Base-by-base conservation (phyloP, 1,140 invertebrate species). In the Drosophila lowei region DNA sequence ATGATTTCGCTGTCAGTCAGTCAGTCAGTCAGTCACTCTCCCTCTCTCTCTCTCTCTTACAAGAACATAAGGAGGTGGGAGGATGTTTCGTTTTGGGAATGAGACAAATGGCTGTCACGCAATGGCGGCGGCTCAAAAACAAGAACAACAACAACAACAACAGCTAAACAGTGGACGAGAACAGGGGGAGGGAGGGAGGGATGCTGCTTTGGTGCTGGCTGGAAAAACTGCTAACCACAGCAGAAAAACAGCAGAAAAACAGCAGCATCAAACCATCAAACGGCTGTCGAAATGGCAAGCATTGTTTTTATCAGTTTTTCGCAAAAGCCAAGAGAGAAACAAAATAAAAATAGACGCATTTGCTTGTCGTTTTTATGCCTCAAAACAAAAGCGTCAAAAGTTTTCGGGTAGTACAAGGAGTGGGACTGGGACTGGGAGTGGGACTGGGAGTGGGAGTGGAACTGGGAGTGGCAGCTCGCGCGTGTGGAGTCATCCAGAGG, bases 1-100 rank as follows among this genome's bases (percentile, higher is more conserved):
- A 77, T 77, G 73, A 76, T 77, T 77, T 77, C 53, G 72, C 72
- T 77, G 74, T 77, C 73, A 75, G 61, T 67, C 72, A 74, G 72
- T 66, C 72, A 75, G 61, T 30, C 60, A 58, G 44, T 68, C 64
- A 1, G 48, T 68, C 64, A 1, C 1, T 13, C 48, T 23, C 21
- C n/a, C 64, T 6, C 18, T 28, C 66, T 38, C 41, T 49, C 67
- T 54, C 68, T 55, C 68, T 55, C 49, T 60, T n/a, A 6, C 4
- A 34, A 42, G 44, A 6, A 34, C 4, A 30, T 23, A 8, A 6
- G 28, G 11, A 34, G 15, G 7, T 8, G 3, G 16, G 46, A 2
- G 47, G 25, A 25, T 28, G 28, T 30, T 7, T 53, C 16, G 6
- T 34, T 53, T 34, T 18, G 49, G 23, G 59, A 48, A 23, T 13